Evolutionary conservation across 2,113 vertebrate species (phyloP), one percentile per base, ranked within the genome.

Genomic region (Carassius gibelio): DNA sequence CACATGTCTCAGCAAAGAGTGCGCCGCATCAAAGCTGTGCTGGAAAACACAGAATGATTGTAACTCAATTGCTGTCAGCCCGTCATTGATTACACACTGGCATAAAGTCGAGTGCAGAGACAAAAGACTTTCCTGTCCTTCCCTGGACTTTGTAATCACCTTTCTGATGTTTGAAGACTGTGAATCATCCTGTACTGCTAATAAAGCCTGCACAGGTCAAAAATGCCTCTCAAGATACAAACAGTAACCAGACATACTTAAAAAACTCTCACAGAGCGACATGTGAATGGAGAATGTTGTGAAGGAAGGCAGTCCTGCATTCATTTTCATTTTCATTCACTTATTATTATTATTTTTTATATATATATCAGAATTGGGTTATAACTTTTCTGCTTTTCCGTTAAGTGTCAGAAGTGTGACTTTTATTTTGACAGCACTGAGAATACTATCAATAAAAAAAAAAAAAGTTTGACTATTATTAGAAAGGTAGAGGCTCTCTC

Each of bases 31-130:
- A 91, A 92, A 92, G 91, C 82, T 57, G 15, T 82, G 89, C 91
- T 52, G 88, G 92, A 93, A 93, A 92, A 92, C 87, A 90, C 88
- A 85, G 88, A 92, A 93, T 91, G 90, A 94, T 89, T 92, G 87
- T 91, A 93, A 92, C 89, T 93, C 90, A 92, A 92, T 94, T 94
- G 91, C 90, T 88, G 87, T 87, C 75, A 21, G 77, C 82, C 85
- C 81, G 74, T 90, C 91, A 92, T 93, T 92, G 93, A 94, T 93
- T 92, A 90, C 88, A 88, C 90, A 89, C 83, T 59, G 84, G 91
- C 88, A 93, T 92, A 87, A 91, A 90, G 89, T 90, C 91, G 88
- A 62, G 87, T 89, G 88, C 81, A 88, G 84, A 91, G 90, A 92
- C 89, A 89, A 90, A 89, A 86, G 82, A 88, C 88, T 90, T 89